Conservation (phyloP, 2,797 vertebrate species). For the Aeoliscus strigatus region DNA sequence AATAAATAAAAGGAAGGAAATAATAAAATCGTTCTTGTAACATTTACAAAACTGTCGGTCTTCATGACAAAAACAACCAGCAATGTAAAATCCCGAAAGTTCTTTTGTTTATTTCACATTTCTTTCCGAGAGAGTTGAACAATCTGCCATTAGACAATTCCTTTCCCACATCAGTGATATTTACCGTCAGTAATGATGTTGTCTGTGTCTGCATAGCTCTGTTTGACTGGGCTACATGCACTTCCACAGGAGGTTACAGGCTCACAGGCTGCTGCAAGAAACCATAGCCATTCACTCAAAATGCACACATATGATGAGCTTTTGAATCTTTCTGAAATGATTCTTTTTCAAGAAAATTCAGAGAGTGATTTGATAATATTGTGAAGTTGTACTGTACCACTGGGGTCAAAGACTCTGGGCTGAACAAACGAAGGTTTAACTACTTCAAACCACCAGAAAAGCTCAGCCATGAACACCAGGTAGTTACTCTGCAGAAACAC, state of each 20-base stretch:
- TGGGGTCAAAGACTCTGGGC: conserved; percentile 77
- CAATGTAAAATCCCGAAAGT: too few species aligned
- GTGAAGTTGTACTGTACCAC: conserved; percentile 57
- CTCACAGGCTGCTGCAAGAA: conserved; percentile 68
- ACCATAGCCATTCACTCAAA: not conserved
- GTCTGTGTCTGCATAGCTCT: conserved; percentile 74
- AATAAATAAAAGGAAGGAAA: too few species aligned
- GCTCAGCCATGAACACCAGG: conserved; percentile 97
- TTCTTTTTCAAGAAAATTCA: not conserved
- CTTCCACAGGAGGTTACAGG: conserved; percentile 62
- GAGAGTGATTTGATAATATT: conserved; percentile 3
- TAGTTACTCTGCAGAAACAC: conserved; percentile 87
- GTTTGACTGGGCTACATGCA: conserved; percentile 76
- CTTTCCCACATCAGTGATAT: not conserved
- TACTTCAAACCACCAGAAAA: conserved; percentile 99
- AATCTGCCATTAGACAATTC: not conserved
- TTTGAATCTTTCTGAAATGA: too few species aligned
- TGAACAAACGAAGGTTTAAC: conserved; percentile 96
- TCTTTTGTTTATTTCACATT: too few species aligned
- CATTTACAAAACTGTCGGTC: too few species aligned
- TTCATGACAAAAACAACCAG: too few species aligned
- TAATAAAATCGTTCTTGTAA: too few species aligned
- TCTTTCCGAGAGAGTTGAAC: too few species aligned
- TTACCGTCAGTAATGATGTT: conserved; percentile 66
- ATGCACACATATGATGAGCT: not conserved